These are phyloP conservation scores for Diuraphis noxia DNA, from an alignment of 1,140 invertebrate genomes.

Conservation along the genomic window DNA sequence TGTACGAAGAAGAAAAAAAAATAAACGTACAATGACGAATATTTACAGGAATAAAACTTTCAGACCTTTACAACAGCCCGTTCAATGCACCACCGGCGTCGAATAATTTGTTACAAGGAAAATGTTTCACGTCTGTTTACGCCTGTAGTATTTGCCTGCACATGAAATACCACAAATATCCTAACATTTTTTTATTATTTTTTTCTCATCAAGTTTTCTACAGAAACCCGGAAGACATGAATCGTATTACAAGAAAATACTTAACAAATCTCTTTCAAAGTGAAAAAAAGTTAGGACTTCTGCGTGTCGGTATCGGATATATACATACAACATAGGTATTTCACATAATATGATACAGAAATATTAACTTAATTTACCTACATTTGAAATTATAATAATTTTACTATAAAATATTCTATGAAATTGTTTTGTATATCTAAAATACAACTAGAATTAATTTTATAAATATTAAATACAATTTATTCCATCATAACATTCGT, in stretches of 20 bases:
- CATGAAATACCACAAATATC: not conserved
- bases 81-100: not conserved
- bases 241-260: not conserved
- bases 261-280: not conserved
- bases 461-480: not conserved
- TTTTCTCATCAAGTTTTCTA: not conserved
- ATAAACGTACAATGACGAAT: not conserved
- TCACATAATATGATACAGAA: not conserved
- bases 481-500: not conserved
- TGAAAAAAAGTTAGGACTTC: not conserved
- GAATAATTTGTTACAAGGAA: conserved; percentile 21
- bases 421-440: not conserved
- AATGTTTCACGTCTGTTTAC: not conserved
- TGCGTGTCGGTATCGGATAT: not conserved
- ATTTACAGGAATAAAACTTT: conserved; percentile 19
- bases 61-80: not conserved
- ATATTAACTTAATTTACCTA: not conserved
- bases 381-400: not conserved
- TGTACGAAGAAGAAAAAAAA: not conserved
- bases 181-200: not conserved
- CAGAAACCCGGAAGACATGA: not conserved
- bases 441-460: not conserved
- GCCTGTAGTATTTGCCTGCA: not conserved
- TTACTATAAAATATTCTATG: not conserved
- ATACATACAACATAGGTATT: not conserved